phyloP scores from a whole-genome alignment of 2,888 invertebrate genomes.

The Petrolisthes manimaculis region DNA sequence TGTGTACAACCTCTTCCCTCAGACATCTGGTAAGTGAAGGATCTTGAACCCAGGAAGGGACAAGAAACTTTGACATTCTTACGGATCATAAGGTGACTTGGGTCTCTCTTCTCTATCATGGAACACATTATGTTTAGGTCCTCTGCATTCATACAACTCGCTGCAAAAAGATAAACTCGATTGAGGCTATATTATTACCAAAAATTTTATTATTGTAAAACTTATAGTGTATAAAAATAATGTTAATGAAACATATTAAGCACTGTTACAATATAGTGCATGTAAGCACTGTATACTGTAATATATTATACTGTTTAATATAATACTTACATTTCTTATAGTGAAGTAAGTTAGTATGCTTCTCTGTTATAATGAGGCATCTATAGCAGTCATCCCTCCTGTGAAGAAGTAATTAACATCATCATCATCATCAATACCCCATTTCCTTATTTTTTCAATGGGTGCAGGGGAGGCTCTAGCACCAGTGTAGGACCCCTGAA shows the following conservation, averaged over 20 bases:
- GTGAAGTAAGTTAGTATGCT: slow-evolving; percentile 26
- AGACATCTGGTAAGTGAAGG: slow-evolving; percentile 30
- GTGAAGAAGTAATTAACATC: background rate
- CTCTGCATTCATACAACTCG: background rate
- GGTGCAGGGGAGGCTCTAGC: no score
- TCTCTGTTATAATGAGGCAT: slow-evolving; percentile 27
- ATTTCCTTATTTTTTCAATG: no score
- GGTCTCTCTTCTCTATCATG: slow-evolving; percentile 11
- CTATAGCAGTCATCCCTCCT: background rate
- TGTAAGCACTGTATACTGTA: background rate
- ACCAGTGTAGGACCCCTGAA: no score
- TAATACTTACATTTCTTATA: slow-evolving; percentile 27
- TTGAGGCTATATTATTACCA: background rate
- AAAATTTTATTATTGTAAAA: background rate
- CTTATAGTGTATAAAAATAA: background rate
- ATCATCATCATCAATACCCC: no score
- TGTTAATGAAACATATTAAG: background rate
- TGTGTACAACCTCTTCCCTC: background rate
- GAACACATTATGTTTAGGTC: slow-evolving; percentile 25
- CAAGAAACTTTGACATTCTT: background rate
- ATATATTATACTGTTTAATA: background rate
- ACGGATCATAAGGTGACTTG: slow-evolving; percentile 10
- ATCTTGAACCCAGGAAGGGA: slow-evolving; percentile 41
- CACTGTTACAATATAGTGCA: background rate
- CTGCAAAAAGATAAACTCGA: background rate